These are phyloP conservation scores for Sciurus vulgaris DNA, from an alignment of 2,797 vertebrate genomes.

Conservation along the genomic window DNA sequence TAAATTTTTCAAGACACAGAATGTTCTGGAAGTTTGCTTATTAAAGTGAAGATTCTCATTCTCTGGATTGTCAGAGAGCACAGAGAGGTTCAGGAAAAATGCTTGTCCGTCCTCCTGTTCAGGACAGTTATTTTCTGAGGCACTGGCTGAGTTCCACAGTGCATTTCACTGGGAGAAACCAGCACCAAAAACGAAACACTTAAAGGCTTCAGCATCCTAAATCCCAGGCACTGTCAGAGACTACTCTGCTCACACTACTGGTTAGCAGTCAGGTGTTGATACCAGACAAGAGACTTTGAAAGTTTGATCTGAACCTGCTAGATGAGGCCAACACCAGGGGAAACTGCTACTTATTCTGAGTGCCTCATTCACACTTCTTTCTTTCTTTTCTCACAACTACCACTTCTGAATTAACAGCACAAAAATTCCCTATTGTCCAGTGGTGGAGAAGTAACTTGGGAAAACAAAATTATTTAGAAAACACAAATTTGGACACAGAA, in stretches of 20 bases:
- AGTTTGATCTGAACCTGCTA: not conserved
- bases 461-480: not conserved
- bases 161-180: not conserved
- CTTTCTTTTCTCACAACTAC: not conserved
- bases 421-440: not conserved
- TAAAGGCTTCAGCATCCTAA: not conserved
- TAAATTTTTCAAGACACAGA: not conserved
- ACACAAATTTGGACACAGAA: not conserved
- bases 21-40: not conserved
- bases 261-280: not conserved
- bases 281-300: not conserved
- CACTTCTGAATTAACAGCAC: not conserved
- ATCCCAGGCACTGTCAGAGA: not conserved
- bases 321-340: not conserved
- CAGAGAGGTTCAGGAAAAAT: not conserved
- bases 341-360: not conserved
- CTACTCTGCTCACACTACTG: not conserved
- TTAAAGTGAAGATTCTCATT: slow-evolving; percentile 13
- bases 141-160: not conserved
- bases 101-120: not conserved
- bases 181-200: not conserved
- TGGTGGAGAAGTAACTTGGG: not conserved
- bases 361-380: not conserved
- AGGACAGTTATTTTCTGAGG: not conserved
- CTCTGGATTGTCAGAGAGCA: not conserved